Percentiles rank a stretch among this genome's conserved stretches.
phyloP scores from a whole-genome alignment of 2,797 vertebrate species.

The Loriculus beryllinus region DNA sequence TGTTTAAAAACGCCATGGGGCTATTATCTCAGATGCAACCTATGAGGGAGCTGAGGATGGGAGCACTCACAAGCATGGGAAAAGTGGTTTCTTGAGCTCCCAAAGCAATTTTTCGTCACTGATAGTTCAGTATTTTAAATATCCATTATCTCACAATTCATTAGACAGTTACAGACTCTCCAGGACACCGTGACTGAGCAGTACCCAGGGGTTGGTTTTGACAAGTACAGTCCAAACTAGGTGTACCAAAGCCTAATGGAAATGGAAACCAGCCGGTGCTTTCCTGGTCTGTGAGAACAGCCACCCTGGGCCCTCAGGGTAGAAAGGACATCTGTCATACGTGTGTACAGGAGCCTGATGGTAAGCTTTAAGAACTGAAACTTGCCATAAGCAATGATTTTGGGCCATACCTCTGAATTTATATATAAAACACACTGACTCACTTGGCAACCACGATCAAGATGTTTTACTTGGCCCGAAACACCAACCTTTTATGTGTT shows the following conservation, averaged over 20 bases:
- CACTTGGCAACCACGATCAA: background rate
- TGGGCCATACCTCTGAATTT: background rate
- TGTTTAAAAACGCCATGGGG: accelerated
- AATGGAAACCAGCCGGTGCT: background rate
- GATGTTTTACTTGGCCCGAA: background rate
- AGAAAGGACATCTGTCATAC: background rate
- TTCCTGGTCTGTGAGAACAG: background rate
- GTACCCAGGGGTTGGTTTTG: background rate
- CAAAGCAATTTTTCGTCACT: background rate
- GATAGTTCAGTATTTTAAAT: background rate
- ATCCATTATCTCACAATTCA: background rate
- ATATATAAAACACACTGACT: background rate
- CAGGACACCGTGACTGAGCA: background rate
- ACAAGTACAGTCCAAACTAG: background rate
- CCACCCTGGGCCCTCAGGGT: background rate
- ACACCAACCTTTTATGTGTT: background rate
- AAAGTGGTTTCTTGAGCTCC: background rate
- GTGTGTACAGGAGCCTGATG: background rate
- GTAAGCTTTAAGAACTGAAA: background rate
- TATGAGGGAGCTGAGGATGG: background rate
- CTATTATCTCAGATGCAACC: background rate
- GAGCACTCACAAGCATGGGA: background rate
- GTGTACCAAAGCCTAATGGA: background rate
- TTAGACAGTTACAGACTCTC: background rate
- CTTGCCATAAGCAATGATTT: background rate